Conservation (phyloP, 2,888 invertebrate species). For the Eilema caniola region DNA sequence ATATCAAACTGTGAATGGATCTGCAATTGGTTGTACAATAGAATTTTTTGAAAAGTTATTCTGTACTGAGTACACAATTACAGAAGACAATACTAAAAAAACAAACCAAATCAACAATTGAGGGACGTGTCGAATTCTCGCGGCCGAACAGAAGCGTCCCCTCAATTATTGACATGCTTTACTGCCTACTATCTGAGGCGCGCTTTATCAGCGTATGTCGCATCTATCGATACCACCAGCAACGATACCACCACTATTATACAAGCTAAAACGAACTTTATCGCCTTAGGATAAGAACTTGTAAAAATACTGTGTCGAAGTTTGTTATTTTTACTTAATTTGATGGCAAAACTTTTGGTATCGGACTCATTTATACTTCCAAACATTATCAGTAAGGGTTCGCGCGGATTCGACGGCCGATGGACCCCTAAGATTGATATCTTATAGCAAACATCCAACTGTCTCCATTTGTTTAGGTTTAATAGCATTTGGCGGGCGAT, state of each 20-base stretch:
- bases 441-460: slow-evolving; percentile 49
- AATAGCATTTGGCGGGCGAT: slow-evolving; percentile 53
- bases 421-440: slow-evolving; percentile 66
- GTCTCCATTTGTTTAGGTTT: slow-evolving; percentile 53
- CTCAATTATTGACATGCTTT: slow-evolving; percentile 83
- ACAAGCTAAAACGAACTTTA: slow-evolving; percentile 54
- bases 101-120: slow-evolving; percentile 18
- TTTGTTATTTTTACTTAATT: slow-evolving; percentile 76
- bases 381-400: slow-evolving; percentile 71
- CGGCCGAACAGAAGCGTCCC: slow-evolving; percentile 65
- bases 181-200: slow-evolving; percentile 74
- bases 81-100: not conserved
- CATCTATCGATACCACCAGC: slow-evolving; percentile 51
- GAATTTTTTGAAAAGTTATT: no score
- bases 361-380: slow-evolving; percentile 78
- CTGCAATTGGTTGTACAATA: no score
- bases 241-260: slow-evolving; percentile 25
- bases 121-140: slow-evolving; percentile 42
- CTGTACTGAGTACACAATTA: not conserved
- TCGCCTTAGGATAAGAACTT: slow-evolving; percentile 19
- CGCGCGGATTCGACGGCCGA: slow-evolving; percentile 63
- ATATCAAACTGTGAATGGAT: no score
- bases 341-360: slow-evolving; percentile 81
- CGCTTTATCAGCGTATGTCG: slow-evolving; percentile 80
- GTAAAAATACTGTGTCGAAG: not conserved